Evolutionary conservation across 2,113 vertebrate genomes (phyloP).

Genomic region (Corythaixoides concolor): DNA sequence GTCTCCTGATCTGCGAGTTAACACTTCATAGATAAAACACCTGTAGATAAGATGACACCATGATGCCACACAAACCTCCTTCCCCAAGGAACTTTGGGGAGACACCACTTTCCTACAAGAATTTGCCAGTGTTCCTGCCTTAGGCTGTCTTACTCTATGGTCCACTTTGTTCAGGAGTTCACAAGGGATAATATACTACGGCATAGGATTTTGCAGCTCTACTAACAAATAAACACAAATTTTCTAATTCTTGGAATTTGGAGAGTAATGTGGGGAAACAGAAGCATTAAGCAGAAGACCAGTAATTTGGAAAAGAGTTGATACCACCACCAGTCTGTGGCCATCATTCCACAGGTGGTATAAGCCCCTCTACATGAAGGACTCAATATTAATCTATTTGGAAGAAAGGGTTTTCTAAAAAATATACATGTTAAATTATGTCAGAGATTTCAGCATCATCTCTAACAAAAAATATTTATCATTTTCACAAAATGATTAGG

Average conservation of each 20-base stretch:
- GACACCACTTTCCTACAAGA: neutral
- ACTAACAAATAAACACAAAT: neutral
- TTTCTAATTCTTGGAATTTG: neutral
- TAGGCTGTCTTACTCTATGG: neutral
- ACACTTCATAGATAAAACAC: neutral
- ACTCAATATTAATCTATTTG: neutral
- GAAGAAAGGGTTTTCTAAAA: neutral
- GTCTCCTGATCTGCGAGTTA: neutral
- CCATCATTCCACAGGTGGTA: neutral
- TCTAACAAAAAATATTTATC: neutral
- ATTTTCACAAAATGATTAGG: neutral
- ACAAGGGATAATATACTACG: neutral
- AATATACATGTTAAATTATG: neutral
- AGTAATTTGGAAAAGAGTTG: neutral
- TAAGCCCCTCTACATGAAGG: neutral
- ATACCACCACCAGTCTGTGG: neutral
- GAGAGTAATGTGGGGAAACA: neutral
- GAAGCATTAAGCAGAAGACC: neutral
- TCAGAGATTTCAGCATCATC: neutral
- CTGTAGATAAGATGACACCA: rapidly evolving
- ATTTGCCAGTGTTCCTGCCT: neutral
- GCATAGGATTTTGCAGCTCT: neutral
- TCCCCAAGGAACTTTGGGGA: neutral
- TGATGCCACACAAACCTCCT: neutral
- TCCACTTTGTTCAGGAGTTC: rapidly evolving